Evolutionary conservation across 2,888 invertebrate species (phyloP).

Genomic region (Rambutsinella grinnellia): DNA sequence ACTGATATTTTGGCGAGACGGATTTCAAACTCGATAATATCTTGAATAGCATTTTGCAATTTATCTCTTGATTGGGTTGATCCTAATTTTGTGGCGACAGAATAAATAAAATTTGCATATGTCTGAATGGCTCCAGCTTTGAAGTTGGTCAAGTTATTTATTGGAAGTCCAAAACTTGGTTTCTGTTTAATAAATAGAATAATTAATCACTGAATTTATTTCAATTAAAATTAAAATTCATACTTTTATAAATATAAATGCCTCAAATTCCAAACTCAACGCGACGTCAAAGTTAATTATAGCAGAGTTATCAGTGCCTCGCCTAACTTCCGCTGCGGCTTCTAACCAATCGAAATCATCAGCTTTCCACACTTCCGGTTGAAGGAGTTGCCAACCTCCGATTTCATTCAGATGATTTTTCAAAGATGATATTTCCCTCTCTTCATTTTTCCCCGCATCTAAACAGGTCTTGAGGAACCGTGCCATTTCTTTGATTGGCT

Average conservation of each 20-base stretch:
- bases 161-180: constrained; percentile 37
- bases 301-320: constrained; percentile 2
- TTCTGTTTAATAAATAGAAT: constrained; percentile 23
- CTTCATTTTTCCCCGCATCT: constrained; percentile 33
- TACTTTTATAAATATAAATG: not conserved
- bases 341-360: constrained; percentile 19
- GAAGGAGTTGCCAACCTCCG: constrained; percentile 39
- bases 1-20: constrained; percentile 48
- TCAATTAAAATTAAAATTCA: not conserved
- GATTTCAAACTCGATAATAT: constrained; percentile 54
- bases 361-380: constrained; percentile 18
- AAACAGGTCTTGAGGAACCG: constrained; percentile 47
- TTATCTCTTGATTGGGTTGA: not conserved
- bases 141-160: constrained; percentile 23
- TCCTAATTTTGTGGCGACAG: constrained; percentile 25
- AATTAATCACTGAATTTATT: not conserved
- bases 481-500: constrained; percentile 56
- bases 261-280: not conserved
- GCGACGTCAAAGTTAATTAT: not conserved
- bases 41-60: constrained; percentile 23
- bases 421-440: constrained; percentile 24
- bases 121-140: constrained; percentile 28
- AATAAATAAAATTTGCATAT: constrained; percentile 41
- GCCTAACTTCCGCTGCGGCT: constrained; percentile 17
- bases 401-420: constrained; percentile 16